Base-by-base conservation (phyloP, 2,797 vertebrate genomes). In the Centropyge bicolor region DNA sequence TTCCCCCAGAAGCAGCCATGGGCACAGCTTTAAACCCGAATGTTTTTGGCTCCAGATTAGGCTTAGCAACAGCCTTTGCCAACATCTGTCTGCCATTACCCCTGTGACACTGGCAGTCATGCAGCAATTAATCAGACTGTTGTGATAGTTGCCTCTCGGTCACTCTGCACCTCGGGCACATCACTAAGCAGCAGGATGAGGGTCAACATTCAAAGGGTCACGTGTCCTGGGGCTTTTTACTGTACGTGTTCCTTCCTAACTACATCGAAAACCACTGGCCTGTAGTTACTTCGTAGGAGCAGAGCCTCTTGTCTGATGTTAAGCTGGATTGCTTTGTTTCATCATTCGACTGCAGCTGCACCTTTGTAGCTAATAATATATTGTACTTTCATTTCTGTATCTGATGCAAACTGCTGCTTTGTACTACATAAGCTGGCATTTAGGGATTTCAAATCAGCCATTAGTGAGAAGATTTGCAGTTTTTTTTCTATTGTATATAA, bases 31-130 rank as follows among this genome's bases (percentile, higher is more conserved):
- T 83, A 77, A 87, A 76, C 66, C 81, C 31, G 43, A 68, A 55
- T 86, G 78, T 91, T 91, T 86, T 76, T 84, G 79, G 82, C 80
- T 79, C 40, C 75, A 75, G 92, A 92, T 93, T 91, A 93, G 87
- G 83, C 75, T 65, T 22, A 51, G 83, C 73, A 60, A 8, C 76
- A 56, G 78, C 68, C 3, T 87, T 82, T 85, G 87, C 86, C 88
- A 90, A 82, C 93, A 93, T 95, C 93, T 94, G 91, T 88, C 84
- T 82, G 74, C 88, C 80, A 86, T 92, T 86, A 89, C 80, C 82
- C 83, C 71, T 31, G 59, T 84, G 88, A 86, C 87, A 81, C 85
- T 85, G 81, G 81, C 83, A 85, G 84, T 76, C 90, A 78, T 70
- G 81, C 86, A 84, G 87, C 75, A 66, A 90, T 91, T 93, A 89